Evolutionary conservation across 2,797 vertebrate species (phyloP).

Genomic region (Leuciscus waleckii): DNA sequence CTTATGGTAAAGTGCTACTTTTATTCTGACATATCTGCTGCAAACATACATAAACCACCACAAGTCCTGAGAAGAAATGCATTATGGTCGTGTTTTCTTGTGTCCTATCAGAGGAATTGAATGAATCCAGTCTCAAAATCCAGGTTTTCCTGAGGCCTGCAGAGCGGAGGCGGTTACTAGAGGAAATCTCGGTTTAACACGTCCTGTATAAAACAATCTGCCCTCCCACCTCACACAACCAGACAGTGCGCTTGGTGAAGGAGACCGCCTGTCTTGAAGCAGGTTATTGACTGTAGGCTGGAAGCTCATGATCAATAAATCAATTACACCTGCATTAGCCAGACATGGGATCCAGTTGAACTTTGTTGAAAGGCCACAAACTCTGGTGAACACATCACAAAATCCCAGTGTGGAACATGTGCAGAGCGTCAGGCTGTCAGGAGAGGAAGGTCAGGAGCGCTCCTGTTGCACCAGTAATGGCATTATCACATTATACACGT

Average conservation of each 20-base stretch:
- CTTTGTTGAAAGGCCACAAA: background rate
- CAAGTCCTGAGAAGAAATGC: background rate
- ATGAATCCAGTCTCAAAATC: background rate
- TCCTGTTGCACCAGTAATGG: background rate
- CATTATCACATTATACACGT: background rate
- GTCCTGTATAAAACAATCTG: background rate
- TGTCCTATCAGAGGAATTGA: background rate
- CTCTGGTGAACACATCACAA: background rate
- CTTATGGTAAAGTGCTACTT: too few relatives aligned
- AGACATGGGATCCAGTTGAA: slow-evolving; percentile 46
- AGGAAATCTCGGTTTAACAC: background rate
- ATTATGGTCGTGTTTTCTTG: background rate
- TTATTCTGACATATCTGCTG: too few relatives aligned
- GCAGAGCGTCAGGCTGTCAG: background rate
- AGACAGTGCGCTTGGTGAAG: background rate
- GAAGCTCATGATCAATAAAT: slow-evolving; percentile 58
- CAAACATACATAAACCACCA: too few relatives aligned
- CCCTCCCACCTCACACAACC: background rate
- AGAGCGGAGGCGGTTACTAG: background rate
- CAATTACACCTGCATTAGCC: slow-evolving; percentile 62
- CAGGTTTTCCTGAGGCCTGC: background rate
- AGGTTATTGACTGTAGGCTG: slow-evolving; percentile 49
- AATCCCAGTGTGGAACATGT: background rate
- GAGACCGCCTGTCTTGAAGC: slow-evolving; percentile 15
- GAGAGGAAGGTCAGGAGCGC: background rate